phyloP scores from a whole-genome alignment of 2,797 vertebrate genomes.

The Pseudocheirus occidentalis region DNA sequence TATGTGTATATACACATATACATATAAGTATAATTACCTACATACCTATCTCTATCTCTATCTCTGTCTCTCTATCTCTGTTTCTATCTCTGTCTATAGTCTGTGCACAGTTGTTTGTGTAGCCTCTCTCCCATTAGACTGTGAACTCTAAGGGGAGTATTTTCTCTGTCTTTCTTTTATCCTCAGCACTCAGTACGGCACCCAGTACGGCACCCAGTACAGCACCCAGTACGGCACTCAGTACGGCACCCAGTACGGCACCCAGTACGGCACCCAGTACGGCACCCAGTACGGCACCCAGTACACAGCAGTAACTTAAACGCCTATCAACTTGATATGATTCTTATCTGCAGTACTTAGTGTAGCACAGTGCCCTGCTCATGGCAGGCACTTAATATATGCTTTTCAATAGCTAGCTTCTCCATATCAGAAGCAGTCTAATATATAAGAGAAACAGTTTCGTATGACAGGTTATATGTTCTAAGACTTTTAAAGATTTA shows the following conservation, averaged over 20 bases:
- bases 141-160: not conserved
- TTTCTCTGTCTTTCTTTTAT: not conserved
- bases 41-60: no score
- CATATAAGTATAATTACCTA: no score
- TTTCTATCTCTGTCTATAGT: no score
- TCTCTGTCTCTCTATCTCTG: no score
- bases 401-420: not conserved
- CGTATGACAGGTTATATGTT: not conserved
- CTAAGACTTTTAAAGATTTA: conserved; percentile 44
- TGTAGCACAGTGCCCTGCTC: not conserved
- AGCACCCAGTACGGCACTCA: not conserved
- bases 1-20: no score
- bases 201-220: no score
- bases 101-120: not conserved
- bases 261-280: no score
- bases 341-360: not conserved
- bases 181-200: not conserved
- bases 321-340: not conserved
- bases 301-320: not conserved
- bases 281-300: no score
- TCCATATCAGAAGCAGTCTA: not conserved
- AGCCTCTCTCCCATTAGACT: not conserved
- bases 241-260: no score
- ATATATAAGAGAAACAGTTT: not conserved
- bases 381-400: not conserved